phyloP scores from a whole-genome alignment of 1,140 invertebrate genomes.

The Galendromus occidentalis region DNA sequence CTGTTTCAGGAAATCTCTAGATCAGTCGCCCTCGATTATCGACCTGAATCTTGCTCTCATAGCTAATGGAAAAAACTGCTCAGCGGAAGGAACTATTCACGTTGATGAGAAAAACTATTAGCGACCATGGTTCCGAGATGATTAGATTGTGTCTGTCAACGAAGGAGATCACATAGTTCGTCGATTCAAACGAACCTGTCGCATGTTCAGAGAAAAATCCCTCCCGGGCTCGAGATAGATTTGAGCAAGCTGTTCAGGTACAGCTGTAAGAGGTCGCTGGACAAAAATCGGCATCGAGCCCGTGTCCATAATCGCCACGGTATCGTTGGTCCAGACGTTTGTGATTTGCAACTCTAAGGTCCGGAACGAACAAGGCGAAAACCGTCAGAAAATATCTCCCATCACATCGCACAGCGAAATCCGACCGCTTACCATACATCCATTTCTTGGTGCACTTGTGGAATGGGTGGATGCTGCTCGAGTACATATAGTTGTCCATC shows the following conservation, averaged over 20 bases:
- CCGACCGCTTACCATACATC: background rate
- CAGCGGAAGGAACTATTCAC: background rate
- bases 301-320: background rate
- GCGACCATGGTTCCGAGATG: background rate
- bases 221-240: background rate
- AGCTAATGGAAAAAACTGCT: too few relatives aligned
- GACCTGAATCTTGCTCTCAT: too few relatives aligned
- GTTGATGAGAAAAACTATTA: too few relatives aligned
- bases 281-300: constrained; percentile 3
- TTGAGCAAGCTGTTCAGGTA: background rate
- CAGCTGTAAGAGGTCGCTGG: background rate
- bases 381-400: background rate
- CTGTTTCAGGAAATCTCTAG: too few relatives aligned
- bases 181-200: background rate
- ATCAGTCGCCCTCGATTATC: too few relatives aligned
- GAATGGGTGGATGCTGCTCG: background rate
- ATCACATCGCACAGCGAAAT: background rate
- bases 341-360: background rate
- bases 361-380: background rate
- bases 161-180: background rate
- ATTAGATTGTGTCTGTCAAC: background rate
- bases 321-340: background rate
- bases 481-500: constrained; percentile 4
- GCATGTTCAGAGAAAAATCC: background rate
- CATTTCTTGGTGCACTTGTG: background rate